A percentile compares a stretch with the other conserved stretches of the same genome.
These are phyloP conservation scores for Chloroceryle inda DNA, from an alignment of 2,797 vertebrate genomes.

Conservation along the genomic window DNA sequence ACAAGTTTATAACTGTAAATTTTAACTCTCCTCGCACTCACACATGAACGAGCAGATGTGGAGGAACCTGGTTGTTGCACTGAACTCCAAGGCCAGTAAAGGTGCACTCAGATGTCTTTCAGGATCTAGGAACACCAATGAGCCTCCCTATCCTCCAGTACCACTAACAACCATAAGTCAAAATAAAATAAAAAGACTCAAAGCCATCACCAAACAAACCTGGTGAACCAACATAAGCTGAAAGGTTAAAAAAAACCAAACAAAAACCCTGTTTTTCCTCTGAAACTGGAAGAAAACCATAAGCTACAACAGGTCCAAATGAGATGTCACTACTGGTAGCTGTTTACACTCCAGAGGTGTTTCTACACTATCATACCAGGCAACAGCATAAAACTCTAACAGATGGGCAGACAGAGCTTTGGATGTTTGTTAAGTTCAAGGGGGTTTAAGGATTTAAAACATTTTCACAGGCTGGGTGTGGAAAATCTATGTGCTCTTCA, in stretches of 20 bases:
- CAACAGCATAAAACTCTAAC: neutral
- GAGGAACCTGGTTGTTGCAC: neutral
- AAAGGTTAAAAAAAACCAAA: neutral
- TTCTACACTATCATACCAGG: neutral
- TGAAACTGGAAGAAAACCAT: neutral
- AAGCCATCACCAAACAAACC: neutral
- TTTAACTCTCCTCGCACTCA: neutral
- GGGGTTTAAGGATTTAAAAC: constrained; percentile 35
- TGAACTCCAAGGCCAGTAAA: neutral
- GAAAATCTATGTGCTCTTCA: neutral
- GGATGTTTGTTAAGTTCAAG: neutral
- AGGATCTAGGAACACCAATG: neutral
- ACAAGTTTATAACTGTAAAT: neutral
- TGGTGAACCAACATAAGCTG: neutral
- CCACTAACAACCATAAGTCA: neutral
- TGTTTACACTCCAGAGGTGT: neutral
- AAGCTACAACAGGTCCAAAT: neutral
- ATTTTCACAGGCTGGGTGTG: neutral
- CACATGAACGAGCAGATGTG: neutral
- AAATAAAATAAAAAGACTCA: neutral
- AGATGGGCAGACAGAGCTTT: constrained; percentile 50
- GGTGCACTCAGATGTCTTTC: neutral
- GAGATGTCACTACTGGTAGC: neutral
- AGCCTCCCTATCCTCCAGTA: neutral
- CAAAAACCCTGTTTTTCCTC: neutral